Base-by-base conservation (phyloP, 2,113 vertebrate species). In the Catagonus wagneri region DNA sequence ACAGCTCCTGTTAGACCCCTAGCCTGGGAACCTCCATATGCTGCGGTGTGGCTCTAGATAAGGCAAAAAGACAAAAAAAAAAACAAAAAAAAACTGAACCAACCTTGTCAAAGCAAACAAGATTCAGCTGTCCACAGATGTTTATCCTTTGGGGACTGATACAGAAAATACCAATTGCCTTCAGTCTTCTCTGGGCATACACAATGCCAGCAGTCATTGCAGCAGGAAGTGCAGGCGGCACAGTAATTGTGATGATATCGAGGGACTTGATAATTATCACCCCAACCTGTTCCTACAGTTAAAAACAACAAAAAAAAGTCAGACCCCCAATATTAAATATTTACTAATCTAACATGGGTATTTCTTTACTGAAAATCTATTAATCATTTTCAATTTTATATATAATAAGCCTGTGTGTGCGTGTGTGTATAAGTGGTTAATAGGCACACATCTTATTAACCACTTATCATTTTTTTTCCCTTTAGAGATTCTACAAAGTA, bases 131-230 rank as follows among this genome's bases (percentile, higher is more conserved):
- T 61, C 99, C 99, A 95, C 99, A 99, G 95, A 99, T 99, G 98
- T 99, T 99, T 97, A 99, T 99, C 97, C 99, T 99, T 92, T 99
- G 99, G 12, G 99, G 99, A 94, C 99, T 99, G 98, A 99, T 99
- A 96, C 99, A 99, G 98, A 99, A 99, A 98, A 99, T 99, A 36
- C 99, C 99, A 2, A 99, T 98, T 74, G 97, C 98, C 97, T 99
- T 99, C 97, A 99, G 80, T 83, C 99, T 99, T 92, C 99, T 99
- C 97, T 99, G 99, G 69, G 99, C 99, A 72, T 99, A 99, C 79
- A 99, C 99, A 11, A 99, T 99, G 34, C 99, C 99, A 50, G 99
- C 99, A 25, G 99, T 99, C 99, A 99, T 99, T 76, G 99, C 99
- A 66, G 99, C 99, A 56, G 99, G 99, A 81, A 99, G 99, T 0